A percentile compares a stretch with the other conserved stretches of the same genome.
Evolutionary conservation across 53 echinoderm and acorn worm genomes (phyloP).

Genomic region (Astropecten irregularis): DNA sequence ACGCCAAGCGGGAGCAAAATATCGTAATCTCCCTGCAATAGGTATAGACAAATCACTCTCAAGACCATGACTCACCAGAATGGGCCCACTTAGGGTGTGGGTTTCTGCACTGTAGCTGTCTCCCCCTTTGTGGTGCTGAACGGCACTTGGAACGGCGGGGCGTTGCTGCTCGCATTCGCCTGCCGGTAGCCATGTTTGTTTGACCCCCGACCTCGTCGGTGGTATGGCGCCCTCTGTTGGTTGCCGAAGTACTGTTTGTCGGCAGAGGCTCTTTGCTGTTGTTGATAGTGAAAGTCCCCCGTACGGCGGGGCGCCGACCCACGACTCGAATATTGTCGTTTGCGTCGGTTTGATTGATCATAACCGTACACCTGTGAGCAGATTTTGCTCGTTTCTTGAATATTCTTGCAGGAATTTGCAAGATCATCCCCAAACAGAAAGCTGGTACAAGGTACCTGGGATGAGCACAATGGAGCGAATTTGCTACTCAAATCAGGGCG

Average conservation of each 20-base stretch:
- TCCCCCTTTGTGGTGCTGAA: background rate
- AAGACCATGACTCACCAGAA: background rate
- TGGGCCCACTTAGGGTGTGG: background rate
- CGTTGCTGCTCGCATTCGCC: no score
- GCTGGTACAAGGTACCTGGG: background rate
- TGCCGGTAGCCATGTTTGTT: background rate
- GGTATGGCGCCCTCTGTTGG: background rate
- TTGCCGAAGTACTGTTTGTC: background rate
- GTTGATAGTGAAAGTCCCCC: background rate
- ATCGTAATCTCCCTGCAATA: slow-evolving; percentile 9
- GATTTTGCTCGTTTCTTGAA: slow-evolving; percentile 29
- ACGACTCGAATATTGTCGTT: background rate
- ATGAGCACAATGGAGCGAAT: slow-evolving; percentile 15
- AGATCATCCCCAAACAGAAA: slow-evolving; percentile 21
- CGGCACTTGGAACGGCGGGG: no score
- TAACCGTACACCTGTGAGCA: background rate
- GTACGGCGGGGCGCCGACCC: background rate
- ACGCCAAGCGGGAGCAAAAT: background rate
- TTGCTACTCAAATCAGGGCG: background rate
- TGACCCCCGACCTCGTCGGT: background rate
- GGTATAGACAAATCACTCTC: background rate
- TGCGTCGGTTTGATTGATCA: background rate
- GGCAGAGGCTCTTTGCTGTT: background rate
- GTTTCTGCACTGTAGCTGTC: background rate
- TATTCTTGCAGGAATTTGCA: background rate